A percentile compares a stretch with the other conserved stretches of the same genome.
Evolutionary conservation across 2,888 invertebrate species (phyloP).

Genomic region (Amblyjoppa fuscipennis): DNA sequence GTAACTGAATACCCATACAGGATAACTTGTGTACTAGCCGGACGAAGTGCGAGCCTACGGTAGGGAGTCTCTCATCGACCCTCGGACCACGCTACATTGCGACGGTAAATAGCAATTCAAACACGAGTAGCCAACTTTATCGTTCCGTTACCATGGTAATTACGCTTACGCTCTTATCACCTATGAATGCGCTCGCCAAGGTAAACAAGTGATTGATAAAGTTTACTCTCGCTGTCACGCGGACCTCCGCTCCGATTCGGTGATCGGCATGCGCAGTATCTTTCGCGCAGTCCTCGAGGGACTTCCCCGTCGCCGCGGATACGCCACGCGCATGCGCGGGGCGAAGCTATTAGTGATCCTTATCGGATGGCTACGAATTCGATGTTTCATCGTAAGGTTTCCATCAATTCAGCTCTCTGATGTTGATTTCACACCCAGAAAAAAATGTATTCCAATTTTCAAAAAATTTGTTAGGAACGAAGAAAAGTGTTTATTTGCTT

Average conservation of each 20-base stretch:
- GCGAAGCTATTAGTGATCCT: not conserved
- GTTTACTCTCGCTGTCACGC: conserved; percentile 20
- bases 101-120: conserved; percentile 75
- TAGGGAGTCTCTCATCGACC: not conserved
- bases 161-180: conserved; percentile 70
- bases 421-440: not conserved
- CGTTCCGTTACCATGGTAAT: conserved; percentile 79
- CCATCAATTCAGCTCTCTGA: not conserved
- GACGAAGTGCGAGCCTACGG: conserved; percentile 19
- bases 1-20: conserved; percentile 74
- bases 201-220: conserved; percentile 62
- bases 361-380: not conserved
- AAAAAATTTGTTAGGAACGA: no score
- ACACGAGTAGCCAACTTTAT: conserved; percentile 77
- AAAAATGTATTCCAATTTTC: no score
- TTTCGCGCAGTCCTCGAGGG: not conserved
- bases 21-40: conserved; percentile 38
- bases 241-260: not conserved
- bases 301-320: not conserved
- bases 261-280: not conserved
- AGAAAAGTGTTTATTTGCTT: no score
- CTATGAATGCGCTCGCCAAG: conserved; percentile 70
- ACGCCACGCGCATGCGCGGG: no score
- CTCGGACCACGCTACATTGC: not conserved
- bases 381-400: not conserved